Conservation (phyloP, 2,888 invertebrate genomes). For the Ornithoptera priamus region DNA sequence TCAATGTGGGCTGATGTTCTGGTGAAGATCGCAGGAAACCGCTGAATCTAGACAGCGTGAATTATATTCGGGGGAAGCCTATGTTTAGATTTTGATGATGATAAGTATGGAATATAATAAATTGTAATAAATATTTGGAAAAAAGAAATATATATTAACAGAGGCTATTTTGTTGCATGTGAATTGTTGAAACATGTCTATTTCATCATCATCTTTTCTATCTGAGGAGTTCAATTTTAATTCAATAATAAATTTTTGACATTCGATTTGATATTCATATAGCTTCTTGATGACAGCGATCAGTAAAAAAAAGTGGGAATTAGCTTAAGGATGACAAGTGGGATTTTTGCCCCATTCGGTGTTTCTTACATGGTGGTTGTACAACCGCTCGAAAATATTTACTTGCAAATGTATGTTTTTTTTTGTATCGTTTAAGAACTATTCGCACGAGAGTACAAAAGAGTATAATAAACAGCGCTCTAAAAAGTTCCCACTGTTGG, state of each 20-base stretch:
- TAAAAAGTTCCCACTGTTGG: too few relatives aligned
- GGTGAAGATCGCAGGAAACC: too few relatives aligned
- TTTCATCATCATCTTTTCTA: background rate
- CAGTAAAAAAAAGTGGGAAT: background rate
- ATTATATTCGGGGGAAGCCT: too few relatives aligned
- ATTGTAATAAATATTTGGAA: too few relatives aligned
- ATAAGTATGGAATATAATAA: too few relatives aligned
- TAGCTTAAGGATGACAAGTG: constrained; percentile 30
- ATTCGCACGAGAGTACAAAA: too few relatives aligned
- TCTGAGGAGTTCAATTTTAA: background rate
- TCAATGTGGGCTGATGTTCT: too few relatives aligned
- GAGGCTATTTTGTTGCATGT: background rate
- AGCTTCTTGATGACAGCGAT: constrained; percentile 13
- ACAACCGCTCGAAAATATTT: background rate
- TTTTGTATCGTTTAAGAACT: background rate
- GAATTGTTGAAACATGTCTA: background rate
- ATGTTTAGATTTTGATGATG: background rate
- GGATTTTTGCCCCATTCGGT: constrained; percentile 38
- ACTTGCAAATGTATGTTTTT: background rate
- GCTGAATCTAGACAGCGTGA: too few relatives aligned
- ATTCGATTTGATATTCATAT: constrained; percentile 16
- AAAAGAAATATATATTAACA: background rate
- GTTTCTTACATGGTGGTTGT: constrained; percentile 22
- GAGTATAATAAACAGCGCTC: too few relatives aligned
- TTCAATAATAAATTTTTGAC: background rate